Evolutionary conservation across 2,113 vertebrate species (phyloP), one percentile per base, ranked within the genome.

Genomic region (Cryptoleucopteryx plumbea): DNA sequence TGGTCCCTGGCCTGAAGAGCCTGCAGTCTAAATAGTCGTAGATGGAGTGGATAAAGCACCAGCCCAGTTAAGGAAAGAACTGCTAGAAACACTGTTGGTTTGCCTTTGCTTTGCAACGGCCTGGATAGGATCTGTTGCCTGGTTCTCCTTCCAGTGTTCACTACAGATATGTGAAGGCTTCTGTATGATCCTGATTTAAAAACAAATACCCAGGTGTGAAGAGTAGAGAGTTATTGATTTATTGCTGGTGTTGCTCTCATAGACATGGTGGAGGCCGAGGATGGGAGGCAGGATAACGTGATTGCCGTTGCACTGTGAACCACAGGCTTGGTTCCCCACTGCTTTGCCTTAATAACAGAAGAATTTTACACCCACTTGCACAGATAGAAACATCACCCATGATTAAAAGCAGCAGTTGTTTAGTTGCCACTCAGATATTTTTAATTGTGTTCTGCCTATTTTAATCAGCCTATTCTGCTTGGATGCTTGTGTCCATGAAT

Each of bases 391-490:
- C 56, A 53, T 74, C 21, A 20, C 43, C 59, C 25, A 1, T 71
- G 68, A 94, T 94, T 93, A 82, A 79, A 95, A 90, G 75, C 55
- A 92, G 80, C 95, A 92, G 88, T 84, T 93, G 66, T 94, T 96
- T 89, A 74, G 90, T 84, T 75, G 65, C 68, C 43, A 22, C 65
- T 91, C 68, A 59, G 10, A 38, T 78, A 71, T 36, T 92, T 93
- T 71, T 42, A 92, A 63, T 75, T 91, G 81, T 77, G 26, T 90
- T 90, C 79, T 85, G 70, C 27, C 45, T 88, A 12, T 82, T 93
- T 86, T 88, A 31, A 50, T 84, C 59, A 70, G 52, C 42, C 29
- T 59, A 3, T 82, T 83, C 42, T 84, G 36, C 47, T 43, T 34
- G n/a, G 38, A n/a, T 0, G 2, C 29, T 77, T 26, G 11, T 56